Evolutionary conservation across 2,797 vertebrate genomes (phyloP).

Genomic region (Octomys mimax): DNA sequence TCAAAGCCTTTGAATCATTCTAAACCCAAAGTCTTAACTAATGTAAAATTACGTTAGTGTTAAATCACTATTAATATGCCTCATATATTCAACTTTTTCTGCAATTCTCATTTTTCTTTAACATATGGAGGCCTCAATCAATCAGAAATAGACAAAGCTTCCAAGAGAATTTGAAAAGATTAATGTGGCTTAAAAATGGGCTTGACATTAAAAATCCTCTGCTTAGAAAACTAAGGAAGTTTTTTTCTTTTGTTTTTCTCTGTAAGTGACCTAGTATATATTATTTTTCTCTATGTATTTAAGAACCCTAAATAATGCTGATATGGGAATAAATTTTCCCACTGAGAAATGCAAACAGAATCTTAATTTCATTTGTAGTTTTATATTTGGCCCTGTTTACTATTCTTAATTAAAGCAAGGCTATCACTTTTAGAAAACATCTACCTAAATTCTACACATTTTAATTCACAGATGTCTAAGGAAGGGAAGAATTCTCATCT

Average conservation of each 20-base stretch:
- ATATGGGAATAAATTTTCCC: slow-evolving; percentile 73
- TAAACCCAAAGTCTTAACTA: slow-evolving; percentile 54
- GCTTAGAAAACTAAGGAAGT: not conserved
- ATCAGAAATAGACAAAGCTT: slow-evolving; percentile 68
- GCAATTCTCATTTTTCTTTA: slow-evolving; percentile 75
- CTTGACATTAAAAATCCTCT: slow-evolving; percentile 60
- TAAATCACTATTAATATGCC: slow-evolving; percentile 66
- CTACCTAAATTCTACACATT: slow-evolving; percentile 37
- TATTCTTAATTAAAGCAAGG: slow-evolving; percentile 66
- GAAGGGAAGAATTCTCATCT: not conserved
- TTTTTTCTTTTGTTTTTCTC: slow-evolving; percentile 28
- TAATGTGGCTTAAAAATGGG: slow-evolving; percentile 74
- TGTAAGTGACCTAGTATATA: slow-evolving; percentile 52
- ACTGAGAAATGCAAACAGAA: slow-evolving; percentile 78
- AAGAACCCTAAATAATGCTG: slow-evolving; percentile 69
- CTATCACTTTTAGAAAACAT: slow-evolving; percentile 64
- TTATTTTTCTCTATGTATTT: slow-evolving; percentile 27
- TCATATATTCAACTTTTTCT: slow-evolving; percentile 65
- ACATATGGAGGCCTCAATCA: slow-evolving; percentile 68
- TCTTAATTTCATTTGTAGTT: slow-evolving; percentile 75
- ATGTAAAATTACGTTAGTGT: slow-evolving; percentile 56
- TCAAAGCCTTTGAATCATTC: slow-evolving; percentile 63
- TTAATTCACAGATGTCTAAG: slow-evolving; percentile 28
- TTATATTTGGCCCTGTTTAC: slow-evolving; percentile 59
- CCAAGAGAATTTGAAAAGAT: slow-evolving; percentile 79